Evolutionary conservation across 2,797 vertebrate genomes (phyloP).

Genomic region (Sphaeramia orbicularis): DNA sequence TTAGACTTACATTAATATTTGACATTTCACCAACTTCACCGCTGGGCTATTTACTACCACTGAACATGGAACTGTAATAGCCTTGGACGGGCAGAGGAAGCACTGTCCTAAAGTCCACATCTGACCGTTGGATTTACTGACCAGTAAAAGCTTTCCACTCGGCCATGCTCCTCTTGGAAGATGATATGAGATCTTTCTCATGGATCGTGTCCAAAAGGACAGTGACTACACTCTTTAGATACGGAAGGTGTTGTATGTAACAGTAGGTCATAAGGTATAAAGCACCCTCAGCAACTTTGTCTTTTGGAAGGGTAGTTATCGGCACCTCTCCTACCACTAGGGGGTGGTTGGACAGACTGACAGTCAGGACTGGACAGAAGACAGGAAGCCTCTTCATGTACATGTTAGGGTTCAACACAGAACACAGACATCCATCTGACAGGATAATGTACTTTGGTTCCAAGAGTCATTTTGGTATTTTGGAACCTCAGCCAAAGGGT

Average conservation of each 20-base stretch:
- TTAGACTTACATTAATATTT: no score
- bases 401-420: conserved; percentile 28
- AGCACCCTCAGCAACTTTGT: not conserved
- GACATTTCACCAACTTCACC: no score
- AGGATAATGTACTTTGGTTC: conserved; percentile 16
- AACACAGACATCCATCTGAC: conserved; percentile 29
- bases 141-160: conserved; percentile 53
- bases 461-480: conserved; percentile 4
- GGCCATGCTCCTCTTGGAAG: conserved; percentile 45
- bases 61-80: not conserved
- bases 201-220: conserved; percentile 35
- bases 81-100: not conserved
- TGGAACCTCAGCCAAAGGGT: conserved; percentile 4
- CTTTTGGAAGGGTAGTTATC: no score
- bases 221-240: conserved; percentile 47
- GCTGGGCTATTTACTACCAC: no score
- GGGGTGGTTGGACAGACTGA: conserved; percentile 2
- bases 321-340: not conserved
- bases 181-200: conserved; percentile 37
- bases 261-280: conserved; percentile 53
- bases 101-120: conserved; percentile 9
- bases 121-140: conserved; percentile 22
- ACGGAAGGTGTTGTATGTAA: conserved; percentile 38
- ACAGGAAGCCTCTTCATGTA: conserved; percentile 36
- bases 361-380: no score